phyloP scores from a whole-genome alignment of 35 echinoderm and acorn worm species.

The Ophioderma brevispina region DNA sequence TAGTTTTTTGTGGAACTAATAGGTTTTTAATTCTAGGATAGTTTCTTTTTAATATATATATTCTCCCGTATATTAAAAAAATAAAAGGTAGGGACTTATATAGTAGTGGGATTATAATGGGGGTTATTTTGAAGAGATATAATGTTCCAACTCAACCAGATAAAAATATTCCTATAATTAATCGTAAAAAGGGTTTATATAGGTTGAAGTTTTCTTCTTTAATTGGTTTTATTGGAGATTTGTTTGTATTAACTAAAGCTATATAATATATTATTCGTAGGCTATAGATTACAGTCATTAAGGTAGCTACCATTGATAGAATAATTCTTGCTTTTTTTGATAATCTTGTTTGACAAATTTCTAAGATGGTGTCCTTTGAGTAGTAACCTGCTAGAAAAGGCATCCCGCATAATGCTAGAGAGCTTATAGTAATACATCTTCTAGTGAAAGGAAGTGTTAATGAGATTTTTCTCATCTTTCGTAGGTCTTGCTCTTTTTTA shows the following conservation, averaged over 20 bases:
- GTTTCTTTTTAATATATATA: no score
- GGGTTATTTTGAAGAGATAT: no score
- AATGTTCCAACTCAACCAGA: not conserved
- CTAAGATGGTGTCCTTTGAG: constrained; percentile 79
- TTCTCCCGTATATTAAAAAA: no score
- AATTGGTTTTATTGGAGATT: not conserved
- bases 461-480: constrained; percentile 62
- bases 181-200: not conserved
- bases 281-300: constrained; percentile 59
- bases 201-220: not conserved
- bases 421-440: constrained; percentile 46
- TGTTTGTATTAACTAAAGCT: not conserved
- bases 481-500: constrained; percentile 78
- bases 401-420: constrained; percentile 48
- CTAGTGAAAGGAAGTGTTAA: constrained; percentile 33
- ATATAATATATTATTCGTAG: constrained; percentile 50
- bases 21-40: no score
- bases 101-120: no score
- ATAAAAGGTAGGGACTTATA: no score
- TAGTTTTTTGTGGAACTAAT: no score
- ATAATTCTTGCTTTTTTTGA: constrained; percentile 29
- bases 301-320: constrained; percentile 22
- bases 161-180: not conserved
- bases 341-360: not conserved
- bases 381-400: constrained; percentile 80